Conservation (phyloP, 2,113 vertebrate genomes). For the Vulpes ferrilata region DNA sequence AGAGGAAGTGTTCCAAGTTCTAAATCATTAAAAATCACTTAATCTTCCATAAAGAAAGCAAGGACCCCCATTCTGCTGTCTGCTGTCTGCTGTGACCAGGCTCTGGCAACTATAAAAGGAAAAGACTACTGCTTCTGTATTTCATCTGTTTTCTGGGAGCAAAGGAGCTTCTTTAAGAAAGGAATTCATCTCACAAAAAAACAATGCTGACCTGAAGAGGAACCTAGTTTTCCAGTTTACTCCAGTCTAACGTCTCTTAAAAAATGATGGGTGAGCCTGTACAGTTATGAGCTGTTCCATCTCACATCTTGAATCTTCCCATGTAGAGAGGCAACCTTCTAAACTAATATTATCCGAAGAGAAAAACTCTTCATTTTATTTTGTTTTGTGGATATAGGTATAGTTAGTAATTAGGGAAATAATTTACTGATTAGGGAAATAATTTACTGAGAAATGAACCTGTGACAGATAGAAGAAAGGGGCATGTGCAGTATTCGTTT, state of each 20-base stretch:
- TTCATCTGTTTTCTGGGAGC: background rate
- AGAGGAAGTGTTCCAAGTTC: background rate
- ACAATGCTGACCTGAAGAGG: background rate
- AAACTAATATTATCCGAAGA: background rate
- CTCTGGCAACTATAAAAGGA: background rate
- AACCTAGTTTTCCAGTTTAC: background rate
- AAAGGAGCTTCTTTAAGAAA: constrained; percentile 9
- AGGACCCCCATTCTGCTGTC: background rate
- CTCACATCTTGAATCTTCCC: background rate
- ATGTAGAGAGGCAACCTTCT: background rate
- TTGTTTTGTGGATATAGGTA: background rate
- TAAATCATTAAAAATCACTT: constrained; percentile 46
- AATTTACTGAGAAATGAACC: background rate
- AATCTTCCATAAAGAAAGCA: constrained; percentile 24
- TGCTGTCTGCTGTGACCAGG: background rate
- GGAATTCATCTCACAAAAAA: background rate
- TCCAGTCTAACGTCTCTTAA: background rate
- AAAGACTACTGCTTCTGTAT: background rate
- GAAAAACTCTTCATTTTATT: background rate
- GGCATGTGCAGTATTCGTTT: background rate
- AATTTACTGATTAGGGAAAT: background rate
- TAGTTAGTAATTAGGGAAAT: background rate
- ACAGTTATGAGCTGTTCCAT: background rate
- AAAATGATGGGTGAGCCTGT: background rate
- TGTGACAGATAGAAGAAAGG: background rate